A percentile compares a stretch with the other conserved stretches of the same genome.
Evolutionary conservation across 2,113 vertebrate species (phyloP).

Genomic region (Muntiacus muntjak): DNA sequence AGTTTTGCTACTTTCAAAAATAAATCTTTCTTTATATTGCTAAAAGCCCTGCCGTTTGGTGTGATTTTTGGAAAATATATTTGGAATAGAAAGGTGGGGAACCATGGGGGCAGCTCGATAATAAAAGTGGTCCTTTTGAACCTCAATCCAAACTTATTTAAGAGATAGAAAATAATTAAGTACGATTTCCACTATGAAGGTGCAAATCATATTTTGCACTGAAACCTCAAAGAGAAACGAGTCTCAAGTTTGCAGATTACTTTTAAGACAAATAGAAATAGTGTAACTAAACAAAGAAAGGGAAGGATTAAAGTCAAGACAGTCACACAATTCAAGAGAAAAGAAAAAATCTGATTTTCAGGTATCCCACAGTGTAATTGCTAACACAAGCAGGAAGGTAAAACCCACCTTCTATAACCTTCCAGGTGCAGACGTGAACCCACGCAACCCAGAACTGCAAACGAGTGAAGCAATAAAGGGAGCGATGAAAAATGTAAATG

Average conservation of each 20-base stretch:
- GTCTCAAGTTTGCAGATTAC: background rate
- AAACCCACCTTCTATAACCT: background rate
- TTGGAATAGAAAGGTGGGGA: background rate
- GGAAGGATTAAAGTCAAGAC: background rate
- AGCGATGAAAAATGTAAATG: background rate
- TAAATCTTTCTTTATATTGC: constrained; percentile 82
- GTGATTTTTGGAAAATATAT: constrained; percentile 29
- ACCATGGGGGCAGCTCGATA: background rate
- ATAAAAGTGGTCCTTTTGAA: background rate
- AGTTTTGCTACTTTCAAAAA: constrained; percentile 83
- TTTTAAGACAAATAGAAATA: background rate
- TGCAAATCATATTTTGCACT: background rate
- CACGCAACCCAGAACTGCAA: background rate
- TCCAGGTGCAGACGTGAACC: background rate
- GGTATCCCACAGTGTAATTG: background rate
- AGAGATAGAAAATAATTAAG: background rate
- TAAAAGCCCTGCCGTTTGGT: constrained; percentile 31
- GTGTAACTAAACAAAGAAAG: background rate
- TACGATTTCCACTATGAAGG: background rate
- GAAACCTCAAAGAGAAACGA: background rate
- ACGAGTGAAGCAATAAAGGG: background rate
- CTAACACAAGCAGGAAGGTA: background rate
- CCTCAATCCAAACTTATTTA: background rate
- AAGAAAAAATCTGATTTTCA: background rate
- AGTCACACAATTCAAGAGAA: background rate